Evolutionary conservation across 2,113 vertebrate species (phyloP).

Genomic region (Mirza zaza): DNA sequence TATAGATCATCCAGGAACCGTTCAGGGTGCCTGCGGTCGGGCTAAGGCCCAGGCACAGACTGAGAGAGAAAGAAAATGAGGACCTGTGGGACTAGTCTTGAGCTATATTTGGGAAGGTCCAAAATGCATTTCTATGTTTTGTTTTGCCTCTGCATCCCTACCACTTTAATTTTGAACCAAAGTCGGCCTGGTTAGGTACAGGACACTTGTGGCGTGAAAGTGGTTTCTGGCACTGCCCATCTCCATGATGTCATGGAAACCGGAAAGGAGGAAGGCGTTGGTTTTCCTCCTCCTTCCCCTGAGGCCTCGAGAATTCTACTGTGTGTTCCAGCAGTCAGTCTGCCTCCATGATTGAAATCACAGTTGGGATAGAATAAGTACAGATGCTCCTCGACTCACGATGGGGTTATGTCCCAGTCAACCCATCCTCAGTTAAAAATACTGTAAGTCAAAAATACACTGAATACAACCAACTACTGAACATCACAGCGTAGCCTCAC

Average conservation of each 20-base stretch:
- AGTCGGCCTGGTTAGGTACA: not conserved
- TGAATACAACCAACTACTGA: not conserved
- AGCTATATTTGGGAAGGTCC: not conserved
- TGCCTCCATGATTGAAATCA: not conserved
- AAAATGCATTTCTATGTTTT: not conserved
- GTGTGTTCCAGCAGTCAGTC: not conserved
- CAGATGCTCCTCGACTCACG: not conserved
- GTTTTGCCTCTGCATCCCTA: not conserved
- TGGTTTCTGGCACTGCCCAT: rapidly evolving
- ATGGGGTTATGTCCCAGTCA: not conserved
- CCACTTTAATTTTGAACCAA: not conserved
- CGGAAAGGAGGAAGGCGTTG: not conserved
- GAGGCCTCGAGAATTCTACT: not conserved
- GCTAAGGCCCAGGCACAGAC: not conserved
- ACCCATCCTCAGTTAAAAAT: not conserved
- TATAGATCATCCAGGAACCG: not conserved
- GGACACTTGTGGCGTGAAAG: not conserved
- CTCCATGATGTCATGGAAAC: not conserved
- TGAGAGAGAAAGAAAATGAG: not conserved
- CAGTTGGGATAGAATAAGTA: not conserved
- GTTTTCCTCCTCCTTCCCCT: not conserved
- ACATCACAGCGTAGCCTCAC: not conserved
- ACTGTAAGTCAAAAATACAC: not conserved
- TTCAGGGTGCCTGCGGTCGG: not conserved
- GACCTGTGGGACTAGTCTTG: not conserved